Conservation (phyloP, 2,888 invertebrate species). For the Ametastegia equiseti region DNA sequence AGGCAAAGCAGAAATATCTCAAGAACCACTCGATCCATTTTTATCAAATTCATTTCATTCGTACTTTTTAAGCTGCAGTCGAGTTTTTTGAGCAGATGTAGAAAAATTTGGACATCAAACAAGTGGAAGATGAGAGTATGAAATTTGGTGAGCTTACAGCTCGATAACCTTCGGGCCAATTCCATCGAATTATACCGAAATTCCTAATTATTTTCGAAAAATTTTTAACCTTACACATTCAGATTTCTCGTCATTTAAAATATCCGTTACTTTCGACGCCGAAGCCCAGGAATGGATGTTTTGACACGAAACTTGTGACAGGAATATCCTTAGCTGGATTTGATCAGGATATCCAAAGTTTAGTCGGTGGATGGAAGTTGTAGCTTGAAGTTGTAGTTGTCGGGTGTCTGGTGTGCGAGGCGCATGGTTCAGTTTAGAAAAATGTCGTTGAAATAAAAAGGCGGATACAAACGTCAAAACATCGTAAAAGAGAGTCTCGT, state of each 20-base stretch:
- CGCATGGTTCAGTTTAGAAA: conserved; percentile 49
- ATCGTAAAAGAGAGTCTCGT: conserved; percentile 55
- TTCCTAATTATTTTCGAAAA: neutral
- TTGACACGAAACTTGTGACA: conserved; percentile 47
- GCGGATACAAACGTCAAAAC: conserved; percentile 56
- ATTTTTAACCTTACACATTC: neutral
- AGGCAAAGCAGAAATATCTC: neutral
- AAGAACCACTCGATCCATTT: neutral
- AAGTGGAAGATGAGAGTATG: neutral
- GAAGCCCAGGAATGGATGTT: neutral
- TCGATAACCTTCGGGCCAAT: neutral
- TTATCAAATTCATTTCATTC: neutral
- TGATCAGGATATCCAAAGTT: neutral
- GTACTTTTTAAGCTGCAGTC: neutral
- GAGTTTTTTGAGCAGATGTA: neutral
- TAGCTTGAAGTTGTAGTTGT: neutral
- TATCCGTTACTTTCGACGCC: too few species aligned
- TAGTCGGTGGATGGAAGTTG: conserved; percentile 21
- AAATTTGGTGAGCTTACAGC: neutral
- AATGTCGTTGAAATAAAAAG: conserved; percentile 55
- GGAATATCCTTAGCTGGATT: conserved; percentile 11
- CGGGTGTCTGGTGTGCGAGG: conserved; percentile 4
- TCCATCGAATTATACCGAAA: neutral
- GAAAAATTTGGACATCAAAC: neutral
- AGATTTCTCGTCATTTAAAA: neutral